These are phyloP conservation scores for Empidonax traillii DNA, from an alignment of 2,113 vertebrate species.

Conservation along the genomic window DNA sequence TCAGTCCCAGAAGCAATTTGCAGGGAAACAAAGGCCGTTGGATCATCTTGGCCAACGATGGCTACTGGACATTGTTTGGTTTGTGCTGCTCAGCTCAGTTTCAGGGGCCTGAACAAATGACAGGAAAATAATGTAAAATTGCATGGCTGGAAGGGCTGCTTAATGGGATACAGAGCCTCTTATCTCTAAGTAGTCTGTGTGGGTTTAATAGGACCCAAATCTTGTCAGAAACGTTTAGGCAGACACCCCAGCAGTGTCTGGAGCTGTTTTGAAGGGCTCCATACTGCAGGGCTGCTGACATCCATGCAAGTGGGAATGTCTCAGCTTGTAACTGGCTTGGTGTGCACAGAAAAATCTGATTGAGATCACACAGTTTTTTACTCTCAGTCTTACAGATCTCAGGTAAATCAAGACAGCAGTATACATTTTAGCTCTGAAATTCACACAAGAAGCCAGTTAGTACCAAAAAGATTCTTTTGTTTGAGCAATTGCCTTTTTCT, in stretches of 20 bases:
- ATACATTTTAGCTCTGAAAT: not conserved
- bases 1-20: not conserved
- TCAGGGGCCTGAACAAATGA: not conserved
- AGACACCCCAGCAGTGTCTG: slow-evolving; percentile 2
- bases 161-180: slow-evolving; percentile 7
- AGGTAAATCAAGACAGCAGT: not conserved
- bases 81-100: not conserved
- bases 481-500: not conserved
- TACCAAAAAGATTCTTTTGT: not conserved
- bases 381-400: not conserved
- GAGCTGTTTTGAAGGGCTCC: not conserved
- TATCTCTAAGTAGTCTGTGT: slow-evolving; percentile 1
- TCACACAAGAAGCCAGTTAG: not conserved
- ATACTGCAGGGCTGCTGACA: not conserved
- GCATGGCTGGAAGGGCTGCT: not conserved
- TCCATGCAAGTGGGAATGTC: not conserved
- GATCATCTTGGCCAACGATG: not conserved
- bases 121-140: not conserved
- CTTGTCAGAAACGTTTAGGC: slow-evolving; percentile 20
- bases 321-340: not conserved
- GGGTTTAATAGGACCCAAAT: slow-evolving; percentile 4
- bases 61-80: not conserved
- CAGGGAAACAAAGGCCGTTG: not conserved
- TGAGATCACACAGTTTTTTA: not conserved
- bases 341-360: not conserved